Evolutionary conservation across 2,888 invertebrate genomes (phyloP).

Genomic region (Sycophila texana): DNA sequence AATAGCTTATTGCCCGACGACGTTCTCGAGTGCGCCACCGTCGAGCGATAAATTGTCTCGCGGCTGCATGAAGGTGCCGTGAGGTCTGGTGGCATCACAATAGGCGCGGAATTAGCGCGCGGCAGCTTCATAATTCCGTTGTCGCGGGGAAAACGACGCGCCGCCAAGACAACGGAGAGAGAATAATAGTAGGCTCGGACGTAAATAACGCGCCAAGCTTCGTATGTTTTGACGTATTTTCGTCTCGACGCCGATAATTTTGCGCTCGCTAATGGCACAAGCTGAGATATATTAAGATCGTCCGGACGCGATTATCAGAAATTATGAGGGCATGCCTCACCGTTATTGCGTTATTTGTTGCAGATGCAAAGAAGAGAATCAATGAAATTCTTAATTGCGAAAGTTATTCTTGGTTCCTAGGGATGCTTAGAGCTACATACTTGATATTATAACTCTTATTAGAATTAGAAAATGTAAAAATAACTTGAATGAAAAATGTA

Average conservation of each 20-base stretch:
- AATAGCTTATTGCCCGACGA: background rate
- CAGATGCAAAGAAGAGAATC: too few relatives aligned
- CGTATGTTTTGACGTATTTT: conserved; percentile 6
- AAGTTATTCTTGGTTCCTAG: too few relatives aligned
- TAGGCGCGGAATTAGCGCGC: conserved; percentile 50
- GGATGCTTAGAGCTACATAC: too few relatives aligned
- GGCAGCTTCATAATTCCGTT: conserved; percentile 41
- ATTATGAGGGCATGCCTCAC: too few relatives aligned
- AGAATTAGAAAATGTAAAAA: too few relatives aligned
- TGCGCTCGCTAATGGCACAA: too few relatives aligned
- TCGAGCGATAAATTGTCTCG: conserved; percentile 48
- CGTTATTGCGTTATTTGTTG: too few relatives aligned
- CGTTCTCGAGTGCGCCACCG: conserved; percentile 5
- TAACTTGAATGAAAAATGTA: too few relatives aligned
- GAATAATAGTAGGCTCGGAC: conserved; percentile 36
- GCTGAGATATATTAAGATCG: too few relatives aligned
- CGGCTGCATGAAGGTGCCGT: conserved; percentile 33
- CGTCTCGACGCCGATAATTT: background rate
- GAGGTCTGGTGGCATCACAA: conserved; percentile 43
- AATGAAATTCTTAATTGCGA: too few relatives aligned
- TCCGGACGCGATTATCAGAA: too few relatives aligned
- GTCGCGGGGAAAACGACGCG: conserved; percentile 23
- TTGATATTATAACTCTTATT: too few relatives aligned
- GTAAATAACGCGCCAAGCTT: conserved; percentile 22
- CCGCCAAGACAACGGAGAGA: background rate